phyloP scores from a whole-genome alignment of 2,797 vertebrate species.

The Eidolon dupreanum region DNA sequence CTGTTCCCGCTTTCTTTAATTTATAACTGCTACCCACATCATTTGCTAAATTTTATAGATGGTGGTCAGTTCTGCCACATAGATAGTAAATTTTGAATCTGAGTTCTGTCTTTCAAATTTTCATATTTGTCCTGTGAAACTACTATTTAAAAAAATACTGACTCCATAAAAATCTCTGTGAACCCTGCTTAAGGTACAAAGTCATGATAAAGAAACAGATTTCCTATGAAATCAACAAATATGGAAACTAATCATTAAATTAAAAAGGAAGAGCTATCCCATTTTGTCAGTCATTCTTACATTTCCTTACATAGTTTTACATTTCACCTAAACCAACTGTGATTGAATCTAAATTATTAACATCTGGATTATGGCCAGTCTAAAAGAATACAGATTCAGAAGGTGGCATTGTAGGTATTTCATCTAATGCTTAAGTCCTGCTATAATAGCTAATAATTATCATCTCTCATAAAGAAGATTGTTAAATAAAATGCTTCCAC shows the following conservation, averaged over 20 bases:
- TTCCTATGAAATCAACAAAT: constrained; percentile 39
- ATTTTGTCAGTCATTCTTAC: constrained; percentile 40
- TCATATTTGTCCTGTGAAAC: constrained; percentile 61
- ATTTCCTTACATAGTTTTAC: constrained; percentile 13
- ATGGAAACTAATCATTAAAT: constrained; percentile 50
- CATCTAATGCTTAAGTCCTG: constrained; percentile 37
- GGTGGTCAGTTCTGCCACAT: constrained; percentile 68
- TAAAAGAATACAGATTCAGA: constrained; percentile 4
- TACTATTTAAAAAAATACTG: constrained; percentile 68
- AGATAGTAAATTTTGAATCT: constrained; percentile 68
- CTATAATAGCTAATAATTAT: constrained; percentile 18
- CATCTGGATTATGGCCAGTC: constrained; percentile 23
- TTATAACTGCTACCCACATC: not conserved
- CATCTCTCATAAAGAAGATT: not conserved
- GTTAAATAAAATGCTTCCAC: not conserved
- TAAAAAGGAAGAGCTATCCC: constrained; percentile 29
- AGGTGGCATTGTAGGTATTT: not conserved
- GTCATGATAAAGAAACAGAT: constrained; percentile 53
- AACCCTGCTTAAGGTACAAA: constrained; percentile 68
- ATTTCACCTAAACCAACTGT: constrained; percentile 18
- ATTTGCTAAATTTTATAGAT: not conserved
- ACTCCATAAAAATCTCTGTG: constrained; percentile 68
- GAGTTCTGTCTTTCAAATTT: constrained; percentile 63
- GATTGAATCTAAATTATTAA: not conserved
- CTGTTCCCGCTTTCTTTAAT: not conserved